Evolutionary conservation across 2,888 invertebrate species (phyloP).

Genomic region (Galerucella calmariensis): DNA sequence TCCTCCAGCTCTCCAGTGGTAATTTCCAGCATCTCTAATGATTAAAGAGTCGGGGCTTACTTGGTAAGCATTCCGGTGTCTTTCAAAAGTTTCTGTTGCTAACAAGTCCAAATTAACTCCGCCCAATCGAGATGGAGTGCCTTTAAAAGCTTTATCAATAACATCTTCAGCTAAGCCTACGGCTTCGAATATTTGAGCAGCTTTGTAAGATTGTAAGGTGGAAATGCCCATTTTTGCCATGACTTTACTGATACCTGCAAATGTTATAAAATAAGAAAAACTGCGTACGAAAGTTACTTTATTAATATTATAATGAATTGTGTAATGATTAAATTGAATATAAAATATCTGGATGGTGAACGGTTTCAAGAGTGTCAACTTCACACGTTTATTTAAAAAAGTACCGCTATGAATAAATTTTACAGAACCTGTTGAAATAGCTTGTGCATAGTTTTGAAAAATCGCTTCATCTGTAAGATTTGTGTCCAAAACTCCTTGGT

Average conservation of each 20-base stretch:
- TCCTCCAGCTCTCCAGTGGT: conserved; percentile 97
- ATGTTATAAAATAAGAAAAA: background rate
- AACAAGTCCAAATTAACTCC: conserved; percentile 92
- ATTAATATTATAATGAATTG: too few relatives aligned
- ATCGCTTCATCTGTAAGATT: conserved; percentile 82
- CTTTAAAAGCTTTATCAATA: conserved; percentile 91
- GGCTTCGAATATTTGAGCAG: conserved; percentile 99
- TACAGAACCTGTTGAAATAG: conserved; percentile 65
- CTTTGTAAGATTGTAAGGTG: conserved; percentile 97
- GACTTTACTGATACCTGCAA: conserved; percentile 70
- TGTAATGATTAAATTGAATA: too few relatives aligned
- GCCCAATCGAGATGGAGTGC: conserved; percentile 77
- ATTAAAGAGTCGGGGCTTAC: conserved; percentile 77
- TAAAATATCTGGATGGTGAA: too few relatives aligned
- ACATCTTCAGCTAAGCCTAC: conserved; percentile 94
- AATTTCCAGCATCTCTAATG: conserved; percentile 86
- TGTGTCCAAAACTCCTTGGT: conserved; percentile 85
- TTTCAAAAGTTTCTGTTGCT: conserved; percentile 85
- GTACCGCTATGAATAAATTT: background rate
- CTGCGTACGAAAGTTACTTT: too few relatives aligned
- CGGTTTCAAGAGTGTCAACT: too few relatives aligned
- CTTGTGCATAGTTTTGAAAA: conserved; percentile 88
- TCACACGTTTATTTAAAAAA: background rate
- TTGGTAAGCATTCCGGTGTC: conserved; percentile 82
- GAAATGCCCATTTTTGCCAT: conserved; percentile 99